These are phyloP conservation scores for Hemicordylus capensis DNA, from an alignment of 2,113 vertebrate genomes.

Conservation along the genomic window DNA sequence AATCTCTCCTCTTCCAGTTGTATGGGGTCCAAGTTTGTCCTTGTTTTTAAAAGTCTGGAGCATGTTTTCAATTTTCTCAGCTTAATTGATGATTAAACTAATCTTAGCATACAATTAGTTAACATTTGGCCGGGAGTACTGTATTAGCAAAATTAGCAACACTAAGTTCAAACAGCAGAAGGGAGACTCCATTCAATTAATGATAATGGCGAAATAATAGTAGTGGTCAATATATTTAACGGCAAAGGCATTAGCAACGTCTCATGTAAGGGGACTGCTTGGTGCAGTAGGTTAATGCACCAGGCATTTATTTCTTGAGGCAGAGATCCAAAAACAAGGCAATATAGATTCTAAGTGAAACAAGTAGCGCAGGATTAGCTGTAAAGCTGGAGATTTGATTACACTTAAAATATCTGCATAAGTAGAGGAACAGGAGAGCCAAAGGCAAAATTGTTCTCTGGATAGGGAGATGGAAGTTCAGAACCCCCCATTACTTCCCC, in stretches of 20 bases:
- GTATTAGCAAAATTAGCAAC: constrained; percentile 27
- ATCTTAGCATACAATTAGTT: constrained; percentile 17
- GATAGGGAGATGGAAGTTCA: neutral
- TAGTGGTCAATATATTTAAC: constrained; percentile 37
- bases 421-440: neutral
- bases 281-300: constrained; percentile 35
- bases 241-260: constrained; percentile 25
- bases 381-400: neutral
- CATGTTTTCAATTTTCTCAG: constrained; percentile 10
- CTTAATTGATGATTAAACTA: constrained; percentile 35
- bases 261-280: neutral
- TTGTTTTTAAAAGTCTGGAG: neutral
- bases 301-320: constrained; percentile 27
- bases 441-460: neutral
- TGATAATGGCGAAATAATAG: constrained; percentile 43
- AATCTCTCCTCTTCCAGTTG: neutral
- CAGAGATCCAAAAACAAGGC: constrained; percentile 13
- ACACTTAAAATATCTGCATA: neutral
- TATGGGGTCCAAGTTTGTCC: neutral
- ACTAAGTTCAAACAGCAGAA: constrained; percentile 43
- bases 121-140: constrained; percentile 37
- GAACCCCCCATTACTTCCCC: too few species aligned
- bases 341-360: neutral
- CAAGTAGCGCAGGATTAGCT: neutral
- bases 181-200: constrained; percentile 30